These are phyloP conservation scores for Machaerirhynchus nigripectus DNA, from an alignment of 2,113 vertebrate species.

Conservation along the genomic window DNA sequence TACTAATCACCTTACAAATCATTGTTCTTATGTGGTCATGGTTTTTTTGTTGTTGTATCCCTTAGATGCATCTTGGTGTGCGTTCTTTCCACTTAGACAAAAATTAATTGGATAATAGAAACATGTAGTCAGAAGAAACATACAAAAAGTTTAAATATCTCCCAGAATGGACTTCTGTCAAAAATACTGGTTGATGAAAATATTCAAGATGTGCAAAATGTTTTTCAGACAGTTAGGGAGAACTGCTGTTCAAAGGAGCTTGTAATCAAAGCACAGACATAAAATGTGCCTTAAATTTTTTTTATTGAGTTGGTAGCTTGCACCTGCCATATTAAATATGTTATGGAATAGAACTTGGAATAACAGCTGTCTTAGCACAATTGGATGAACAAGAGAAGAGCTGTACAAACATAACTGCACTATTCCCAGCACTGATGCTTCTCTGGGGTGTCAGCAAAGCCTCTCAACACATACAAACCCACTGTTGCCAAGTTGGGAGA, in stretches of 20 bases:
- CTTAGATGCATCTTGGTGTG: not conserved
- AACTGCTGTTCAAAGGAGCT: not conserved
- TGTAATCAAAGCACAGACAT: constrained; percentile 4
- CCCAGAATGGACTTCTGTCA: not conserved
- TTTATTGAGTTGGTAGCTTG: not conserved
- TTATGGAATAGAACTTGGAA: not conserved
- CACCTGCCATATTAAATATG: not conserved
- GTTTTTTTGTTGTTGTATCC: not conserved
- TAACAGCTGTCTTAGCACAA: accelerated
- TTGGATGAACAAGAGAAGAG: not conserved
- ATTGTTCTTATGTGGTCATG: not conserved
- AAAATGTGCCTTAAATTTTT: constrained; percentile 41
- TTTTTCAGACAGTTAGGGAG: not conserved
- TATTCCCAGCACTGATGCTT: not conserved
- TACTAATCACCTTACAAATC: not conserved
- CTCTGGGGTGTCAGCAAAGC: not conserved
- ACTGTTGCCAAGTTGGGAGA: not conserved
- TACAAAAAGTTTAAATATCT: not conserved
- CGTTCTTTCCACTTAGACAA: not conserved
- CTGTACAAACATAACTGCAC: not conserved
- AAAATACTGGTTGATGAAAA: not conserved
- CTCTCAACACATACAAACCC: not conserved
- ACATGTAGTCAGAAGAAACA: not conserved
- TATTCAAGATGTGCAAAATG: not conserved
- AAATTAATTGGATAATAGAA: not conserved